These are phyloP conservation scores for Lacanobia wlatinum DNA, from an alignment of 2,888 invertebrate species.

Conservation along the genomic window DNA sequence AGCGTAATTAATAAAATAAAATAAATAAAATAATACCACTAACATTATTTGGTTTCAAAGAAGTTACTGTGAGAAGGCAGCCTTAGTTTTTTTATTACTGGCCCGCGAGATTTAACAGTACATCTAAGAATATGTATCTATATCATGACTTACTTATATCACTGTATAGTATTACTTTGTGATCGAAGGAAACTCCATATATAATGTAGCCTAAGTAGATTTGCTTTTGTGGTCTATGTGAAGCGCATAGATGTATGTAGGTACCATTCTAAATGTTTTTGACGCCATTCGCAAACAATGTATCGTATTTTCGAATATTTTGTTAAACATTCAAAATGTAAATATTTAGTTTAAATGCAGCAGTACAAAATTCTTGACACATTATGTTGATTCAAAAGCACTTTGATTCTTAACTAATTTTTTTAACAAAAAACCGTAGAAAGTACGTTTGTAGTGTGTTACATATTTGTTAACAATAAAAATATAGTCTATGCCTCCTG, in stretches of 20 bases:
- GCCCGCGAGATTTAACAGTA: constrained; percentile 30
- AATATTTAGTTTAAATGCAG: neutral
- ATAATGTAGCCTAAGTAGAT: constrained; percentile 43
- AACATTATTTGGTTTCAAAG: too few relatives aligned
- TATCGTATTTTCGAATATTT: constrained; percentile 25
- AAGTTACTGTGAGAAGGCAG: neutral
- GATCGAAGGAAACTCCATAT: constrained; percentile 54
- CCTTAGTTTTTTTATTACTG: neutral
- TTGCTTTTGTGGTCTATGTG: constrained; percentile 53
- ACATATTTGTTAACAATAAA: neutral
- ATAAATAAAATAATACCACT: too few relatives aligned
- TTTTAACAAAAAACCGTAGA: too few relatives aligned
- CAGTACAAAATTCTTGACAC: constrained; percentile 7
- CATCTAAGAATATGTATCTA: constrained; percentile 42
- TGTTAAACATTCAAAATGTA: neutral
- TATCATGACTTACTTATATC: constrained; percentile 50
- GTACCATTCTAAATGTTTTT: constrained; percentile 28
- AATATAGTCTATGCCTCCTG: neutral
- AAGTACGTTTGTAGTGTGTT: too few relatives aligned
- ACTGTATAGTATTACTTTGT: constrained; percentile 58
- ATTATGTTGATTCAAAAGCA: neutral
- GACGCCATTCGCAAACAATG: constrained; percentile 18
- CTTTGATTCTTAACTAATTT: too few relatives aligned
- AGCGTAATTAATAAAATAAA: too few relatives aligned
- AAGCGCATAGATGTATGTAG: constrained; percentile 38